Conservation (phyloP, 2,888 invertebrate genomes). For the Leucania comma region DNA sequence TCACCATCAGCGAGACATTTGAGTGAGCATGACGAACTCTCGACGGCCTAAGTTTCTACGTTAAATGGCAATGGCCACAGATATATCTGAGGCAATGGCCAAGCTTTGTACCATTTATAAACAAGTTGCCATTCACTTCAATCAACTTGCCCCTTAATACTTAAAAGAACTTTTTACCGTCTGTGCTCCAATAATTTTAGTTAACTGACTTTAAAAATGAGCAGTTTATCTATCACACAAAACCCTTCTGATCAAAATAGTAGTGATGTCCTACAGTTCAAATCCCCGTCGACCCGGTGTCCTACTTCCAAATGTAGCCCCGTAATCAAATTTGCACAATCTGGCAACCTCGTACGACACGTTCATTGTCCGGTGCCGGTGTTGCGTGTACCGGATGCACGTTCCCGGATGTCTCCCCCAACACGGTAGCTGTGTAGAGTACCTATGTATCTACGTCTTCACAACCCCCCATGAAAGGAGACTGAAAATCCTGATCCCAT, state of each 20-base stretch:
- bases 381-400: conserved; percentile 66
- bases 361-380: conserved; percentile 64
- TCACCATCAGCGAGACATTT: too few relatives aligned
- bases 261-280: conserved; percentile 27
- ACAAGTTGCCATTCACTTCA: too few relatives aligned
- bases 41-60: too few relatives aligned
- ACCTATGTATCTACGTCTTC: conserved; percentile 47
- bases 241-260: conserved; percentile 43
- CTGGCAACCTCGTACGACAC: conserved; percentile 57
- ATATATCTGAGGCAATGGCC: too few relatives aligned
- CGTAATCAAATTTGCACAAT: conserved; percentile 66
- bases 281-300: conserved; percentile 39
- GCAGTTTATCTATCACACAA: conserved; percentile 13
- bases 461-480: conserved; percentile 59
- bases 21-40: too few relatives aligned
- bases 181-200: neutral
- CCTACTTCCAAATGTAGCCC: conserved; percentile 58
- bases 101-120: too few relatives aligned
- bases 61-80: too few relatives aligned
- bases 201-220: neutral
- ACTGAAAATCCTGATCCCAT: too few relatives aligned
- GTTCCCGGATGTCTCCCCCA: conserved; percentile 63
- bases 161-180: too few relatives aligned
- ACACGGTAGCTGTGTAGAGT: conserved; percentile 43
- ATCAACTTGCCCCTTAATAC: too few relatives aligned